Percentiles rank a stretch among this genome's conserved stretches.
Conservation (phyloP, 2,797 vertebrate species). For the Galagoides demidoff region DNA sequence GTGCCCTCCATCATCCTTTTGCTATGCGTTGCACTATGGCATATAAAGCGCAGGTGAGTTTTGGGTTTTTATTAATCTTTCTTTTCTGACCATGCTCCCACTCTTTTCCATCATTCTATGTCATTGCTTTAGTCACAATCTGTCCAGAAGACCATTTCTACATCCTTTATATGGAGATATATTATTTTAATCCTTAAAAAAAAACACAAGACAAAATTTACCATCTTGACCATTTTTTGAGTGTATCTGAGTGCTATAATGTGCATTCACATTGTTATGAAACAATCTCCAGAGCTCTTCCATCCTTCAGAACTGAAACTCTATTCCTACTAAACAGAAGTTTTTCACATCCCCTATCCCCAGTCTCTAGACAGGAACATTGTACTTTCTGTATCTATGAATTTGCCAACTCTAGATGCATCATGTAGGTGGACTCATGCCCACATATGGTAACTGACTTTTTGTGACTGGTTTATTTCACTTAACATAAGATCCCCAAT, state of each 20-base stretch:
- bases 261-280: neutral
- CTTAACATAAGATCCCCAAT: neutral
- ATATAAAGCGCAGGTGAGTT: constrained; percentile 45
- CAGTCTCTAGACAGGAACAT: rapidly evolving
- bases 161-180: neutral
- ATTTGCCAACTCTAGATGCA: neutral
- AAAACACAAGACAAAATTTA: neutral
- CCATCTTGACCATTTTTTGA: neutral
- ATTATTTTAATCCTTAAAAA: neutral
- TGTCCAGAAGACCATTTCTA: neutral
- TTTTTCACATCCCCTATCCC: neutral
- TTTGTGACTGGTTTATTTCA: neutral
- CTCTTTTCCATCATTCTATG: neutral
- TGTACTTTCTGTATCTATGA: neutral
- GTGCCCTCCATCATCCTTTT: neutral
- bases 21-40: neutral
- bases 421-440: neutral
- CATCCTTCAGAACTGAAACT: neutral
- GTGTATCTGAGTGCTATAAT: neutral
- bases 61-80: neutral
- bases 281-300: neutral
- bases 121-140: neutral
- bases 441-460: neutral
- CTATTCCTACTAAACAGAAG: neutral
- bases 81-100: neutral